These are phyloP conservation scores for Pedicia rivosa DNA, from an alignment of 2,888 invertebrate genomes.

Conservation along the genomic window DNA sequence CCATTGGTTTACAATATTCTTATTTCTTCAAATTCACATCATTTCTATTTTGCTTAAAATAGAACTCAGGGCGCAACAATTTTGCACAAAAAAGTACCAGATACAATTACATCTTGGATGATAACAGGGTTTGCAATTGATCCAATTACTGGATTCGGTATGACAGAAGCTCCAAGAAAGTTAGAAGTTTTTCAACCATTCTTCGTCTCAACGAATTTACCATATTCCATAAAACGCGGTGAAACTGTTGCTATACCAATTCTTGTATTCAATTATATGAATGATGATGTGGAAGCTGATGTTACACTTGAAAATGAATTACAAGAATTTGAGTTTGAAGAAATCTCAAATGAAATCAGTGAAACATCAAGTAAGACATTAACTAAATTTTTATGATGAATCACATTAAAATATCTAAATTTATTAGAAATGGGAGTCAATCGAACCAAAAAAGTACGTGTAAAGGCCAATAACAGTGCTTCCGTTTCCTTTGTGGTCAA, in stretches of 20 bases:
- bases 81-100: constrained; percentile 56
- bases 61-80: too few species aligned
- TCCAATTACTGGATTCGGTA: constrained; percentile 56
- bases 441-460: constrained; percentile 47
- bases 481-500: constrained; percentile 75
- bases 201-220: constrained; percentile 71
- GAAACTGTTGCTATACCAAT: constrained; percentile 82
- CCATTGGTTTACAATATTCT: too few species aligned
- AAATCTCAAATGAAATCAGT: constrained; percentile 46
- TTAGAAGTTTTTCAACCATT: constrained; percentile 66
- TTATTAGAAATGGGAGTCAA: constrained; percentile 65
- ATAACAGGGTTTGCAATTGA: constrained; percentile 70
- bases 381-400: too few species aligned
- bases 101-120: constrained; percentile 71
- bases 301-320: constrained; percentile 71
- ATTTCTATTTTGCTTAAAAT: too few species aligned
- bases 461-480: constrained; percentile 56
- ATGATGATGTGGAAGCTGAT: constrained; percentile 59
- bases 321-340: constrained; percentile 65
- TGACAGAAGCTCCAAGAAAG: constrained; percentile 48
- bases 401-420: too few species aligned
- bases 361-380: constrained; percentile 44
- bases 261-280: constrained; percentile 77
- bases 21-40: too few species aligned
- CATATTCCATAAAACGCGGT: constrained; percentile 73